phyloP scores from a whole-genome alignment of 2,113 vertebrate species.

The Mesocricetus auratus region DNA sequence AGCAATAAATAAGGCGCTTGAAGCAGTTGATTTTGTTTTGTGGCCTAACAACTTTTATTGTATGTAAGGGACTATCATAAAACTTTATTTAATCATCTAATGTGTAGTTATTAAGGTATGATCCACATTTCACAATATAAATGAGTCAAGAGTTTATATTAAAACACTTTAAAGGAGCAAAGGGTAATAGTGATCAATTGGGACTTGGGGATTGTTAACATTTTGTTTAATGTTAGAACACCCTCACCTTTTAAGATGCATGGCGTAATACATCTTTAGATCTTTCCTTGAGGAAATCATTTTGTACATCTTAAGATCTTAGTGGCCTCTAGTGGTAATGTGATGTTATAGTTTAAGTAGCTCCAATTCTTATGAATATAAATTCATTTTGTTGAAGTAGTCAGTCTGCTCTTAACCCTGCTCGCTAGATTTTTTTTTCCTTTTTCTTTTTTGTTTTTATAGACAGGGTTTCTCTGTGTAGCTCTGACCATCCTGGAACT shows the following conservation, averaged over 20 bases:
- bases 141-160: conserved; percentile 14
- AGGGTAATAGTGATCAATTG: background rate
- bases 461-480: background rate
- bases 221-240: conserved; percentile 20
- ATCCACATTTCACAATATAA: background rate
- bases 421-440: background rate
- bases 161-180: conserved; percentile 21
- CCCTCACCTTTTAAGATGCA: background rate
- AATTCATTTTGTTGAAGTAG: background rate
- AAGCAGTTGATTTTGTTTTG: conserved; percentile 3
- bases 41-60: conserved; percentile 61
- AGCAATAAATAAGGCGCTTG: conserved; percentile 44
- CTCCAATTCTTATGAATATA: background rate
- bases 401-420: background rate
- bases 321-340: conserved; percentile 86
- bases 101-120: background rate
- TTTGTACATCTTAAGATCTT: conserved; percentile 76
- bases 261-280: background rate
- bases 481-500: background rate
- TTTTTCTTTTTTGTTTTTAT: too few species aligned
- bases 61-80: conserved; percentile 10
- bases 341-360: background rate
- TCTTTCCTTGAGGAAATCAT: conserved; percentile 25
- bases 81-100: conserved; percentile 48
- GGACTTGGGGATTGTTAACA: background rate